Percentiles rank a stretch among this genome's conserved stretches.
Evolutionary conservation across 2,113 vertebrate species (phyloP).

Genomic region (Indicator indicator): DNA sequence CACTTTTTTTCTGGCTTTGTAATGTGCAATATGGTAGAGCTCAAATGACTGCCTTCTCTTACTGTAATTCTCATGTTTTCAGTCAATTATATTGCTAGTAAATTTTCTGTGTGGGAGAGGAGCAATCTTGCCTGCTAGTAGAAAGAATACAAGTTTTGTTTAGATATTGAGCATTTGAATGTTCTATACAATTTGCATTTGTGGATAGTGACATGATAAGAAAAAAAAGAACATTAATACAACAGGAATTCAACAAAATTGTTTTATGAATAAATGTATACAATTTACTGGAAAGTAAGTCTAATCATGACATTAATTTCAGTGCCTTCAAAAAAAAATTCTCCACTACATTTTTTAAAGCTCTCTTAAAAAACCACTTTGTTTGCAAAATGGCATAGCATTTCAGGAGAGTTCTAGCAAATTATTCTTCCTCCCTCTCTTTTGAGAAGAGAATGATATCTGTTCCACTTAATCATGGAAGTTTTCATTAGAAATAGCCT

Average conservation of each 20-base stretch:
- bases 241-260: not conserved
- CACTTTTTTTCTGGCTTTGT: not conserved
- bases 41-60: not conserved
- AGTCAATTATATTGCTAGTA: not conserved
- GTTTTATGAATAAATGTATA: not conserved
- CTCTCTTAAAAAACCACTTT: not conserved
- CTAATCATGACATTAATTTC: not conserved
- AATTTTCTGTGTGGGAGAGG: not conserved
- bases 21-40: not conserved
- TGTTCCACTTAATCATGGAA: not conserved
- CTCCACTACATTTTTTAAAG: not conserved
- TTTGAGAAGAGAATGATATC: not conserved
- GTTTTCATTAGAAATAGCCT: not conserved
- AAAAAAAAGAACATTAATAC: not conserved
- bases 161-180: not conserved
- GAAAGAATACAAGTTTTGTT: not conserved
- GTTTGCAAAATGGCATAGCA: not conserved
- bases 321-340: not conserved
- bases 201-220: not conserved
- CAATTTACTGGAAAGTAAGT: not conserved
- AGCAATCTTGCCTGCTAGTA: not conserved
- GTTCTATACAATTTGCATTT: not conserved
- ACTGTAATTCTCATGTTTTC: not conserved
- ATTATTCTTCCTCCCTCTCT: not conserved
- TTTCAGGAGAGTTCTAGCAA: not conserved